Percentiles rank a stretch among this genome's conserved stretches.
Evolutionary conservation across 2,113 vertebrate genomes (phyloP).

Genomic region (Indicator maculatus): DNA sequence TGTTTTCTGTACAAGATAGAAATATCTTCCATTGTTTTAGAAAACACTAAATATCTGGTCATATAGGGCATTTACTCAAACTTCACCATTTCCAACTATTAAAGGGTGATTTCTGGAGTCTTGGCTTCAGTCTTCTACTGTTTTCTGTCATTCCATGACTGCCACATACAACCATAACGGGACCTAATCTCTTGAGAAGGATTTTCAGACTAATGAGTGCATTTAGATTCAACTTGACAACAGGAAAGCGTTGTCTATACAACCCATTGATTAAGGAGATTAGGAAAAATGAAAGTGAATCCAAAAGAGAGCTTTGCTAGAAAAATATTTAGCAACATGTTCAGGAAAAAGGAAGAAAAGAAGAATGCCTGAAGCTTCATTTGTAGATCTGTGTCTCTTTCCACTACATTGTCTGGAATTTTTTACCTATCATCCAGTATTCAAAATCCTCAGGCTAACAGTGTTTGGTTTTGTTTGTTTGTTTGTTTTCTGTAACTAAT

Average conservation of each 20-base stretch:
- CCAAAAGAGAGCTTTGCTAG: background rate
- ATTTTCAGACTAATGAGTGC: background rate
- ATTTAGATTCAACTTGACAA: background rate
- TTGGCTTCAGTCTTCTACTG: background rate
- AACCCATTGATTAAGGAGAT: background rate
- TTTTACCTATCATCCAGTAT: background rate
- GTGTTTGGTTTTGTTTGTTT: too few species aligned
- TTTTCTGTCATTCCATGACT: background rate
- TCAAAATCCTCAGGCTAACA: background rate
- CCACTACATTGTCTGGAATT: background rate
- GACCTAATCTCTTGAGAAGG: background rate
- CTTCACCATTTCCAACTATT: background rate
- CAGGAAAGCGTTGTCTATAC: background rate
- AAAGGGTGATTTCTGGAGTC: background rate
- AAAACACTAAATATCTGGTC: background rate
- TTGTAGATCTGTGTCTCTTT: background rate
- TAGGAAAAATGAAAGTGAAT: background rate
- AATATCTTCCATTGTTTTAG: background rate
- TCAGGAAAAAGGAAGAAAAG: background rate
- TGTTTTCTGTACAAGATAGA: background rate
- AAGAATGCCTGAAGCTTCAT: background rate
- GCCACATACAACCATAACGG: background rate
- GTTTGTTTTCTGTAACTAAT: background rate
- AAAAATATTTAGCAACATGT: background rate
- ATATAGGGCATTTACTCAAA: background rate